phyloP scores from a whole-genome alignment of 1,140 invertebrate species.

The Stegodyphus mimosarum region DNA sequence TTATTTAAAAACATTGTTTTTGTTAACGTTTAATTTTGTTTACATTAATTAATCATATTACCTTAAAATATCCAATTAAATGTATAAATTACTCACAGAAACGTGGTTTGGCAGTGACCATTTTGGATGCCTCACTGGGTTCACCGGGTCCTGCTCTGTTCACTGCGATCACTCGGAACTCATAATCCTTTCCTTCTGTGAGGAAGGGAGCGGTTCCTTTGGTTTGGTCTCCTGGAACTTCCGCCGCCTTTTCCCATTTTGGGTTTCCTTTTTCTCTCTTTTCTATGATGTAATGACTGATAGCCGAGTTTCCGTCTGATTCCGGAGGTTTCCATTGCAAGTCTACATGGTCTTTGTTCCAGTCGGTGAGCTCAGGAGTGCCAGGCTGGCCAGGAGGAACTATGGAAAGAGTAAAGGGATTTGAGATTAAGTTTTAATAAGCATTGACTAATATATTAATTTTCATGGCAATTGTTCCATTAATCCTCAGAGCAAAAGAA shows the following conservation, averaged over 20 bases:
- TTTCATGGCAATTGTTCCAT: too few species aligned
- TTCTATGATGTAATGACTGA: conserved; percentile 88
- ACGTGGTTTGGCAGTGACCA: conserved; percentile 71
- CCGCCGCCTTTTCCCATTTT: conserved; percentile 89
- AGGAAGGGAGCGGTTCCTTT: conserved; percentile 84
- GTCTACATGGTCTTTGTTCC: conserved; percentile 86
- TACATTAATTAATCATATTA: too few species aligned
- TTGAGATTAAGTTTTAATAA: too few species aligned
- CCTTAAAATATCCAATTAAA: too few species aligned
- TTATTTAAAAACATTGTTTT: too few species aligned
- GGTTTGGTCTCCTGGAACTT: conserved; percentile 79
- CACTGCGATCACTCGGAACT: conserved; percentile 95
- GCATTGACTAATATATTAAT: too few species aligned
- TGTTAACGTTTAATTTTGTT: too few species aligned
- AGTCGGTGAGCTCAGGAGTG: conserved; percentile 85
- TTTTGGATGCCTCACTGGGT: conserved; percentile 64
- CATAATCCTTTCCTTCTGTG: conserved; percentile 97
- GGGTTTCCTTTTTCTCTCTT: conserved; percentile 75
- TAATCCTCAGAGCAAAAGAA: too few species aligned
- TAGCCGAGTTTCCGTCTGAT: conserved; percentile 85
- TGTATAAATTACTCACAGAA: conserved; percentile 62
- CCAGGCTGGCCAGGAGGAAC: conserved; percentile 61
- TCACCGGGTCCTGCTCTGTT: conserved; percentile 89
- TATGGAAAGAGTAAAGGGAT: background rate
- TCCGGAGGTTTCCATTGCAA: conserved; percentile 85